Percentiles rank a stretch among this genome's conserved stretches.
Evolutionary conservation across 2,888 invertebrate genomes (phyloP).

Genomic region (Ophion costatus): DNA sequence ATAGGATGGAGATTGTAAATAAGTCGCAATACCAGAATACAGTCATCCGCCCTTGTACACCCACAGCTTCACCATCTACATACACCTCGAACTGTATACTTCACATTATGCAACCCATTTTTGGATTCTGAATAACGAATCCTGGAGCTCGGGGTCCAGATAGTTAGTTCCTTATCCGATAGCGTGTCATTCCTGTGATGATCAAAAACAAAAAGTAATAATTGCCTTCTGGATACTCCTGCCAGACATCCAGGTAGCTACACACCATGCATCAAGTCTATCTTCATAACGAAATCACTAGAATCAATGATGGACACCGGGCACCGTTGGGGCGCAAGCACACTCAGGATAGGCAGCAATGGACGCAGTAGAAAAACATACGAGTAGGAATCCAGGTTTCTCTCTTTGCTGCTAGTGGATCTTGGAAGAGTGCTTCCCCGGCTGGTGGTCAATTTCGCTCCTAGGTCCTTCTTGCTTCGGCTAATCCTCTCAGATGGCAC

Average conservation of each 20-base stretch:
- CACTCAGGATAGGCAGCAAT: neutral
- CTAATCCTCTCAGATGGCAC: neutral
- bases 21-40: conserved; percentile 68
- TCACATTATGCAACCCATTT: neutral
- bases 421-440: neutral
- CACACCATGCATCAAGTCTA: neutral
- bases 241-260: neutral
- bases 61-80: neutral
- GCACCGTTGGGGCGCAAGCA: too few species aligned
- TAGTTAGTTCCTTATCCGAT: neutral
- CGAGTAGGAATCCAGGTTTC: neutral
- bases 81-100: neutral
- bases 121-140: conserved; percentile 1
- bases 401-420: neutral
- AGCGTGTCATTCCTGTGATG: neutral
- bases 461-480: neutral
- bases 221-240: neutral
- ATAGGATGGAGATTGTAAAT: conserved; percentile 72
- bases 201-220: neutral
- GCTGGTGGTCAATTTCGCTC: neutral
- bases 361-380: neutral
- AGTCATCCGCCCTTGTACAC: conserved; percentile 47
- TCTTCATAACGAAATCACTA: neutral
- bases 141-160: neutral
- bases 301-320: neutral